Evolutionary conservation across 1,140 invertebrate species (phyloP).

Genomic region (Hermatobates lingyangjiaoensis): DNA sequence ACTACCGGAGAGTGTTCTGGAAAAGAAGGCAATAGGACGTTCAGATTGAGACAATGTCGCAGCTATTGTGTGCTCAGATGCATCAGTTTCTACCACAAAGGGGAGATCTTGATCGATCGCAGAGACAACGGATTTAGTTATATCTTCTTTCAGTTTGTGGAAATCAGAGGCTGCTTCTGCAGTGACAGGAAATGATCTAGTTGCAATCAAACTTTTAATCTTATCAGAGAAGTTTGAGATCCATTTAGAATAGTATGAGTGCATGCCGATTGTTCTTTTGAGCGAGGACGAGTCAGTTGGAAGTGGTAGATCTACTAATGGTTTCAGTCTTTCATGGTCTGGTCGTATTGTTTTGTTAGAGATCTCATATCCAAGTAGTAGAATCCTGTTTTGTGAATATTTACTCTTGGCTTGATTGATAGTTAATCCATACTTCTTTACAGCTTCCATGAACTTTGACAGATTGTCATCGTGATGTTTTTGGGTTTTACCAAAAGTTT

Average conservation of each 20-base stretch:
- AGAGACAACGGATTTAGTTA: neutral
- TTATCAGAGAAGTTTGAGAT: too few relatives aligned
- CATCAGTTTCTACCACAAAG: too few relatives aligned
- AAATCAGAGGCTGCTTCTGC: neutral
- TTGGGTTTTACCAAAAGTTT: neutral
- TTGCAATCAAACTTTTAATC: too few relatives aligned
- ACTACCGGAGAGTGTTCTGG: conserved; percentile 23
- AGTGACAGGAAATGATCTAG: too few relatives aligned
- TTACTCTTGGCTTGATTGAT: conserved; percentile 2
- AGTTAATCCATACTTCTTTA: neutral
- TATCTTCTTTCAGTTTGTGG: neutral
- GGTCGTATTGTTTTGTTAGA: conserved; percentile 1
- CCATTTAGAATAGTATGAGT: neutral
- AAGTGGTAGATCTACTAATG: neutral
- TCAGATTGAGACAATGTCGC: too few relatives aligned
- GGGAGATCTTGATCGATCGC: too few relatives aligned
- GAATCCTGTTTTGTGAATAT: neutral
- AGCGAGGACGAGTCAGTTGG: neutral
- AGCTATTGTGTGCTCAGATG: too few relatives aligned
- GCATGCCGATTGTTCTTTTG: neutral
- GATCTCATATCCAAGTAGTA: neutral
- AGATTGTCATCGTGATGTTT: neutral
- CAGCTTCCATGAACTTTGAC: neutral
- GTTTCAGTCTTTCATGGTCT: neutral
- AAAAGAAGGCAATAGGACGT: conserved; percentile 29